Base-by-base conservation (phyloP, 37 sponge, comb jelly and placozoan genomes). In the Oopsacas minuta region DNA sequence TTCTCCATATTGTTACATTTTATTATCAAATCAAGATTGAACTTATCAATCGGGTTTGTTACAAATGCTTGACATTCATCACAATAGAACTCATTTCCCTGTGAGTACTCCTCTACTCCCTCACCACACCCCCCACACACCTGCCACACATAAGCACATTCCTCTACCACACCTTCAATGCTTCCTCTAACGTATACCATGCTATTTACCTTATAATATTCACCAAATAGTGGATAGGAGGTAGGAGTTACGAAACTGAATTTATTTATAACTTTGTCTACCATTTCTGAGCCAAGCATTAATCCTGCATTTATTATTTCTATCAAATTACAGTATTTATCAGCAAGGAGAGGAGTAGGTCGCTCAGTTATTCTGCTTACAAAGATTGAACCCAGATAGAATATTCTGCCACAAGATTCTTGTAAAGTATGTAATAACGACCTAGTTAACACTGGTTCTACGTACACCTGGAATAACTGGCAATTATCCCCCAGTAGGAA, bases 31-130 rank as follows among this genome's bases (percentile, higher is more conserved):
- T 61, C 75, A 3, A 61, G 30, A 12, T 61, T 61, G 30, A 32
- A 61, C 28, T 12, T 61, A n/a, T 10, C 20, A 3, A 61, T 12
- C 1, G 75, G 75, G 75, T 61, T 5, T 12, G 75, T 61, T 25
- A 61, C 75, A n/a, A 12, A 61, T 3, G 28, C 28, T 34, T 61
- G 75, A 12, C 75, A 61, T 61, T 61, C 17, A 12, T 61, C 75
- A 34, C 75, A 61, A 34, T 20, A 61, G 28, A 61, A n/a, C 30
- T 61, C 75, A 12, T 61, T 61, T 10, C 32, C 22, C 75, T 61
- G 75, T 61, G 75, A 61, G 75, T 61, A 61, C 75, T 61, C 75
- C 75, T 61, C 75, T 34, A 61, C 75, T 3, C 75, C 75, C 75
- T 61, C 75, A 7, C 30, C 75, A 12, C 75, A 61, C 17, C 75